These are phyloP conservation scores for Chromis chromis DNA, from an alignment of 2,797 vertebrate species.

Conservation along the genomic window DNA sequence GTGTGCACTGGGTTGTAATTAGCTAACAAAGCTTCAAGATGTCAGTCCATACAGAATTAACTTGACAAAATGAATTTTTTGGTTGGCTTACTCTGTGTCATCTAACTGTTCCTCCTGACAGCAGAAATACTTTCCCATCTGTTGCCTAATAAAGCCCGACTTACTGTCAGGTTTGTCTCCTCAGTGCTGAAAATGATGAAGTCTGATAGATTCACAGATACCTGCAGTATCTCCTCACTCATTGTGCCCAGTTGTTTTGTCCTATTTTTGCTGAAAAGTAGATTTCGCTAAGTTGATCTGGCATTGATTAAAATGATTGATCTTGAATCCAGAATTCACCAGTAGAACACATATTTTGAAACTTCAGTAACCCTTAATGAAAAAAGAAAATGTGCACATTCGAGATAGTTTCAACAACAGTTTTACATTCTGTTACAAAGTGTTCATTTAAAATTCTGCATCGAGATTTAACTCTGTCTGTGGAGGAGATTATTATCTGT, in stretches of 20 bases:
- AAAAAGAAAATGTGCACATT: background rate
- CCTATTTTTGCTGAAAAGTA: too few relatives aligned
- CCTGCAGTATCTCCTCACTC: constrained; percentile 1
- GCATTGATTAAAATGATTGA: background rate
- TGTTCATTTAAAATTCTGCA: background rate
- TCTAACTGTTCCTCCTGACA: background rate
- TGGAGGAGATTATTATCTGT: background rate
- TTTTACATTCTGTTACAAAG: background rate
- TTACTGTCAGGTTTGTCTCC: constrained; percentile 22
- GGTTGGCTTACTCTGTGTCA: background rate
- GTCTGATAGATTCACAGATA: constrained; percentile 29
- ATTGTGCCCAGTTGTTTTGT: background rate
- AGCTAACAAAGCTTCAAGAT: background rate
- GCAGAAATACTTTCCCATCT: constrained; percentile 6
- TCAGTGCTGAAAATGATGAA: constrained; percentile 21
- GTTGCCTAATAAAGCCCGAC: constrained; percentile 27
- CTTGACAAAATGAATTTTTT: background rate
- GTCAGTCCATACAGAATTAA: background rate
- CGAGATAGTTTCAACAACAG: background rate
- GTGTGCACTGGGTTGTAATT: background rate
- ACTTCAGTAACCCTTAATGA: background rate
- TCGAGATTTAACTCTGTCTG: constrained; percentile 8
- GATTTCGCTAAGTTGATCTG: background rate
- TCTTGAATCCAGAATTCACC: background rate
- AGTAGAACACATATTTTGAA: background rate